Conservation (phyloP, 2,113 vertebrate species). For the Struthidea cinerea region DNA sequence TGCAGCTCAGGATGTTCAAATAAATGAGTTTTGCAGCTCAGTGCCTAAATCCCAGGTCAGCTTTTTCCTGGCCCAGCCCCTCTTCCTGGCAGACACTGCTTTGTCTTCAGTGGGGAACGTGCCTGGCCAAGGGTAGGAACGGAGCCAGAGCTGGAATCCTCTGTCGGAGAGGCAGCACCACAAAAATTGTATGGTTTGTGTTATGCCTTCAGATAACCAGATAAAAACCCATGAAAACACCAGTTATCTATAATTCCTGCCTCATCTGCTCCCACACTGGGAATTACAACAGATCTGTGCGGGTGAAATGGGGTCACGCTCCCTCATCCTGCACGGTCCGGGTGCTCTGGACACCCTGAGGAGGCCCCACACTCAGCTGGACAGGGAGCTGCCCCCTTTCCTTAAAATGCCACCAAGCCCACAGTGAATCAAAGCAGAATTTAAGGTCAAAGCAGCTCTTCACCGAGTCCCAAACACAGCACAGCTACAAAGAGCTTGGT, state of each 20-base stretch:
- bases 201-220: background rate
- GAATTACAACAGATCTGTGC: background rate
- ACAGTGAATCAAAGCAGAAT: background rate
- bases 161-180: background rate
- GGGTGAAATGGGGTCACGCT: background rate
- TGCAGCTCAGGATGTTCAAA: background rate
- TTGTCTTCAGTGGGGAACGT: fast-evolving
- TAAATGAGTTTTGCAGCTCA: background rate
- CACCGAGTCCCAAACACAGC: background rate
- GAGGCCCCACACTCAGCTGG: background rate
- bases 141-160: background rate
- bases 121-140: background rate
- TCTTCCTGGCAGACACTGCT: background rate
- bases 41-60: background rate
- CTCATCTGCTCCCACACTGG: background rate
- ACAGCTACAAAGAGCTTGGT: background rate
- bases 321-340: background rate
- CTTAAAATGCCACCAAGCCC: background rate
- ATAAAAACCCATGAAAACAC: background rate
- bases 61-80: background rate
- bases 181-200: background rate
- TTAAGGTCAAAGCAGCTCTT: background rate
- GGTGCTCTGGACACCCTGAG: background rate
- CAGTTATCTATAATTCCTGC: background rate
- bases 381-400: background rate